Evolutionary conservation across 2,888 invertebrate genomes (phyloP).

Genomic region (Allacma fusca): DNA sequence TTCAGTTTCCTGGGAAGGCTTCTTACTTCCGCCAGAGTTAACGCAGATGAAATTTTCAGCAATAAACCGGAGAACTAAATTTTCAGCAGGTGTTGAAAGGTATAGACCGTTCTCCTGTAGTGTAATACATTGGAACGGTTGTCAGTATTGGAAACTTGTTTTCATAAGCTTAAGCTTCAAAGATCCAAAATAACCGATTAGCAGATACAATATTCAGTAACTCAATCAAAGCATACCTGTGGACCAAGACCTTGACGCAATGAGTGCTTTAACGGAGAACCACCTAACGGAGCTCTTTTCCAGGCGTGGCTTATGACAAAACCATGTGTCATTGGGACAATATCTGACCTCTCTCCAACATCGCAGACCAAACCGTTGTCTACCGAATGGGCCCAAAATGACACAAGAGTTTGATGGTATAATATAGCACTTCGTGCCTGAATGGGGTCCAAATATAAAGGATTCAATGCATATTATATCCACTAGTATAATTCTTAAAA

Average conservation of each 20-base stretch:
- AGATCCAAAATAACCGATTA: neutral
- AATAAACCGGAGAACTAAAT: slow-evolving; percentile 60
- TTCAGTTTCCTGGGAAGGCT: slow-evolving; percentile 60
- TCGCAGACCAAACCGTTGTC: slow-evolving; percentile 71
- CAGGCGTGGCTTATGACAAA: slow-evolving; percentile 60
- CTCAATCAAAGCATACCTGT: slow-evolving; percentile 43
- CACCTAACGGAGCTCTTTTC: slow-evolving; percentile 55
- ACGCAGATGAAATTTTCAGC: slow-evolving; percentile 61
- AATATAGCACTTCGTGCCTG: slow-evolving; percentile 60
- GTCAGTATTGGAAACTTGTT: neutral
- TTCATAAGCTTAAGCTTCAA: no score
- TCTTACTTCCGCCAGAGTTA: slow-evolving; percentile 50
- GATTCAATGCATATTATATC: no score
- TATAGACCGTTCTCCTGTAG: slow-evolving; percentile 60
- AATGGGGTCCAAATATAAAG: neutral
- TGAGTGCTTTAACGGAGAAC: slow-evolving; percentile 59
- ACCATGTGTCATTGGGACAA: slow-evolving; percentile 61
- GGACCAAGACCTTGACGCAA: slow-evolving; percentile 61
- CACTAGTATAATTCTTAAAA: no score
- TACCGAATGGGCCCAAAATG: slow-evolving; percentile 70
- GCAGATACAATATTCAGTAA: neutral
- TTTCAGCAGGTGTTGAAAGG: slow-evolving; percentile 60
- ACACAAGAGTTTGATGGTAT: slow-evolving; percentile 67
- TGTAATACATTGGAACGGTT: neutral
- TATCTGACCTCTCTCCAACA: slow-evolving; percentile 67